phyloP scores from a whole-genome alignment of 2,888 invertebrate genomes.

The Arenicola marina region DNA sequence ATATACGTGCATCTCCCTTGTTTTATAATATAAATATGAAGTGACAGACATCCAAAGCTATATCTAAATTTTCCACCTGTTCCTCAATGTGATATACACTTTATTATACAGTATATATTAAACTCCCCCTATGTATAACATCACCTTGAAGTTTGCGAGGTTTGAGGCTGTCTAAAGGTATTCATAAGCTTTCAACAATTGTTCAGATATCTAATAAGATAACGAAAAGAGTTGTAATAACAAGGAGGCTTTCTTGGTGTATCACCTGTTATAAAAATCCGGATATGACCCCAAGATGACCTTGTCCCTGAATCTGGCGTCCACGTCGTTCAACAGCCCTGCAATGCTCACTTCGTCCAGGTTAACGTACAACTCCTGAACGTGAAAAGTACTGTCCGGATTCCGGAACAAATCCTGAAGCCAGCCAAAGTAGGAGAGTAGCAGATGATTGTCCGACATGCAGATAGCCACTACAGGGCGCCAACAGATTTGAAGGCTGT shows the following conservation, averaged over 20 bases:
- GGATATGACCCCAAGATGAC: conserved; percentile 70
- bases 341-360: conserved; percentile 62
- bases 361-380: conserved; percentile 53
- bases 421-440: neutral
- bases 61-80: no score
- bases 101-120: no score
- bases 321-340: conserved; percentile 62
- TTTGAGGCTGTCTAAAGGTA: no score
- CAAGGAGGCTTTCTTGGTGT: neutral
- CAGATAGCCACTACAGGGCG: no score
- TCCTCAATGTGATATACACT: no score
- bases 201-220: neutral
- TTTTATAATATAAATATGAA: no score
- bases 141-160: no score
- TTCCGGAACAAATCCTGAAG: conserved; percentile 52
- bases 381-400: conserved; percentile 48
- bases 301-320: conserved; percentile 60
- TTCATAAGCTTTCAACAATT: neutral
- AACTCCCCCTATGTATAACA: no score
- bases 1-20: no score
- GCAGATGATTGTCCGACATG: no score
- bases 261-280: conserved; percentile 61
- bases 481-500: no score
- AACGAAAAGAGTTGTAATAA: conserved; percentile 5
- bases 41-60: no score